phyloP scores from a whole-genome alignment of 2,113 vertebrate genomes.

The Apteryx mantelli region DNA sequence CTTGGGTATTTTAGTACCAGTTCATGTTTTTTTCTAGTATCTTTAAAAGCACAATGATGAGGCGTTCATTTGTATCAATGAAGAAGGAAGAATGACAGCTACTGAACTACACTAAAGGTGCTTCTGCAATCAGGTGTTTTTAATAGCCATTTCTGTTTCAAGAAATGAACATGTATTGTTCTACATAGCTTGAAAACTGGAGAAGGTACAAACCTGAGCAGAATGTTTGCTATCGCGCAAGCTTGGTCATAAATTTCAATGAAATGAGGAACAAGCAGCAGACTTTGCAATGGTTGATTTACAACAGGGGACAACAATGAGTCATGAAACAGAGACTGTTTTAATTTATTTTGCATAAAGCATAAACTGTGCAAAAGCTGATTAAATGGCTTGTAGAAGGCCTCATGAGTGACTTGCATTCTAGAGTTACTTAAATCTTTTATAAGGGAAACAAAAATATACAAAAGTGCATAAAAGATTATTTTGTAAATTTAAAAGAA shows the following conservation, averaged over 20 bases:
- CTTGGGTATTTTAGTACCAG: neutral
- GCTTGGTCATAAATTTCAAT: neutral
- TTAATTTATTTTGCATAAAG: slow-evolving; percentile 19
- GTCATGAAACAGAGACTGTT: neutral
- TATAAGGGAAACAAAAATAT: neutral
- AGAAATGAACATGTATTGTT: rapidly evolving
- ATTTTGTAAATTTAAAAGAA: neutral
- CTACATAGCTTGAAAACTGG: neutral
- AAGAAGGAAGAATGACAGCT: neutral
- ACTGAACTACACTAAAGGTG: neutral
- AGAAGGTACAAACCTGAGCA: neutral
- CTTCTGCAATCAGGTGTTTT: neutral
- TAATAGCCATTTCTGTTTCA: neutral
- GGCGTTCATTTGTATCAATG: neutral
- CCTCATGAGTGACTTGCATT: neutral
- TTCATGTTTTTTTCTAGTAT: neutral
- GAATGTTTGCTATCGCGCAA: neutral
- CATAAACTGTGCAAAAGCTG: neutral
- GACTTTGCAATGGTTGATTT: neutral
- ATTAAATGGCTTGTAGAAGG: neutral
- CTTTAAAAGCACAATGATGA: neutral
- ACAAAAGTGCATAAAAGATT: neutral
- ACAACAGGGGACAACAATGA: neutral
- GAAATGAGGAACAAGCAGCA: neutral
- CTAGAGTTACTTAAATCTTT: neutral